Base-by-base conservation (phyloP, 2,797 vertebrate species). In the Coracias cyanogaster region DNA sequence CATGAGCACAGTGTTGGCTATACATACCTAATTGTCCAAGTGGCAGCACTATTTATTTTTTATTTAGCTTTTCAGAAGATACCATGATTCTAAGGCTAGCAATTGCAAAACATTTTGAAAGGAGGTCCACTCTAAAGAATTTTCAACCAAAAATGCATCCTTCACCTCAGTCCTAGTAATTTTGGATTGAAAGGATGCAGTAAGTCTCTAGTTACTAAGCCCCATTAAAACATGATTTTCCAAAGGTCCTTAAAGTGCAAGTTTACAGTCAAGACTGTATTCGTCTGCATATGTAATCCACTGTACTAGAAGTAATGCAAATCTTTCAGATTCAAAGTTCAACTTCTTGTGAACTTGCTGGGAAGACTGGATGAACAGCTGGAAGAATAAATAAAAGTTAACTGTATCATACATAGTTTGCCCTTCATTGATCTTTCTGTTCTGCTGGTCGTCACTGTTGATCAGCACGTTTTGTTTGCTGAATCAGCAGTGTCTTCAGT, bases 351-450 rank as follows among this genome's bases (percentile, higher is more conserved):
- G 51, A 86, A 70, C 66, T 76, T 90, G 22, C 71, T 95, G 82
- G 74, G 77, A 93, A 81, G 79, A 86, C 62, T 79, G 62, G 77
- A 81, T 39, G 83, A 94, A 65, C 43, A 93, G 48, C 85, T 96
- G 77, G 55, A 90, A 86, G 46, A 95, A 73, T 64, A 82, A 96
- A 86, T 81, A 49, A 69, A 86, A 86, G 18, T 43, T 73, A 54
- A 84, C 54, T 66, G 0, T 33, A 29, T 46, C 28, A 2, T 70
- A 24, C 3, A 0, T 88, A 3, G 4, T 72, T 82, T 81, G 66
- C 33, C 31, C 19, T 89, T 83, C 39, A 9, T 7, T 92, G 55
- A 49, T 90, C 43, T 86, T 76, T 70, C 46, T 41, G 17, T 82
- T 60, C 20, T 60, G 33, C 55, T 90, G 46, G n/a, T 48, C 46